These are phyloP conservation scores for Drosophila orosa DNA, from an alignment of 1,140 invertebrate genomes.

Conservation along the genomic window DNA sequence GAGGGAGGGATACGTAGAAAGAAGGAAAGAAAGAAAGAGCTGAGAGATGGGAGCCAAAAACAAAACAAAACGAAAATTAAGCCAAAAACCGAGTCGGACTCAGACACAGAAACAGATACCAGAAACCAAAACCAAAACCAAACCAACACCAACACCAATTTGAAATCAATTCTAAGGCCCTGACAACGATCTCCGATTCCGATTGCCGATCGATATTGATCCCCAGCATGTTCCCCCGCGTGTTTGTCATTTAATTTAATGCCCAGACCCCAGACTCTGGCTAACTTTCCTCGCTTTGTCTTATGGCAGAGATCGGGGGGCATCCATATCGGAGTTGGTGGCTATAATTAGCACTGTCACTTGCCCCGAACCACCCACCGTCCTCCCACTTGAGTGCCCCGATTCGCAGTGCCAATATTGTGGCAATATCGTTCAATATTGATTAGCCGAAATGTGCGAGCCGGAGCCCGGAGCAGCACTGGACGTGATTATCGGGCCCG, in stretches of 20 bases:
- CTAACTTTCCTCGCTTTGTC: slow-evolving; percentile 35
- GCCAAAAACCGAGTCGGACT: slow-evolving; percentile 10
- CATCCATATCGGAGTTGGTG: slow-evolving; percentile 1
- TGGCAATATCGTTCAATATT: slow-evolving; percentile 58
- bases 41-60: slow-evolving; percentile 13
- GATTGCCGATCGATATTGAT: slow-evolving; percentile 41
- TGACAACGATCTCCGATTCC: slow-evolving; percentile 38
- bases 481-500: slow-evolving; percentile 48
- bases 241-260: slow-evolving; percentile 59
- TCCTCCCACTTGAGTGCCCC: slow-evolving; percentile 16
- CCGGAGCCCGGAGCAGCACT: background rate
- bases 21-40: background rate
- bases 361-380: slow-evolving; percentile 1
- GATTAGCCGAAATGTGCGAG: slow-evolving; percentile 33
- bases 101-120: slow-evolving; percentile 20
- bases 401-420: slow-evolving; percentile 53
- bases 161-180: slow-evolving; percentile 54
- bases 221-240: slow-evolving; percentile 27
- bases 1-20: background rate
- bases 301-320: background rate
- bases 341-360: slow-evolving; percentile 44
- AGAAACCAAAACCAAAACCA: slow-evolving; percentile 30
- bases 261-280: slow-evolving; percentile 4
- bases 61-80: slow-evolving; percentile 27
- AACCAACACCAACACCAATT: slow-evolving; percentile 31